These are phyloP conservation scores for Amorpha juglandis DNA, from an alignment of 2,888 invertebrate species.

Conservation along the genomic window DNA sequence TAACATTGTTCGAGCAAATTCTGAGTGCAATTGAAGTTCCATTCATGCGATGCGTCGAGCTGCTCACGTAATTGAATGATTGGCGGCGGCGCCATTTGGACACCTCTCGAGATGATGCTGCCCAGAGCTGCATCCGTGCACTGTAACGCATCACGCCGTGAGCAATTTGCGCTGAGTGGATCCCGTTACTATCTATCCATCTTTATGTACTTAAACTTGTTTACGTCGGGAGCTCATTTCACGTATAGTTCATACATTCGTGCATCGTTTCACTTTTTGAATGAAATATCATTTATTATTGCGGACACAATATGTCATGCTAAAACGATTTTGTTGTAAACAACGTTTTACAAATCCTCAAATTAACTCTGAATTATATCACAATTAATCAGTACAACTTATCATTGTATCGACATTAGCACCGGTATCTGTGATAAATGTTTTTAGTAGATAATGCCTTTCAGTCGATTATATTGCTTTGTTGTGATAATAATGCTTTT, in stretches of 20 bases:
- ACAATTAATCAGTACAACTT: conserved; percentile 43
- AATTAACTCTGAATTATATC: conserved; percentile 14
- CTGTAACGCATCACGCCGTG: conserved; percentile 59
- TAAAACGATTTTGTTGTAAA: conserved; percentile 18
- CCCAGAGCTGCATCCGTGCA: conserved; percentile 62
- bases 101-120: conserved; percentile 71
- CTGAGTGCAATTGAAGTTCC: conserved; percentile 50
- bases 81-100: conserved; percentile 70
- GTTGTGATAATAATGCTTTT: conserved; percentile 44
- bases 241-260: not conserved
- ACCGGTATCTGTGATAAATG: conserved; percentile 47
- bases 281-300: not conserved
- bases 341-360: not conserved
- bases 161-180: conserved; percentile 46
- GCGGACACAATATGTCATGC: not conserved
- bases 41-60: conserved; percentile 44
- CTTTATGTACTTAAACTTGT: conserved; percentile 28
- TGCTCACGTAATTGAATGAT: conserved; percentile 73
- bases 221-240: conserved; percentile 7
- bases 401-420: conserved; percentile 52
- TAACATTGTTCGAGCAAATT: conserved; percentile 28
- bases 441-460: conserved; percentile 46
- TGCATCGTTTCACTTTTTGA: not conserved
- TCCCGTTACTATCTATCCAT: conserved; percentile 39
- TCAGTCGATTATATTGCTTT: conserved; percentile 52